These are phyloP conservation scores for Nemapogon koenigi DNA, from an alignment of 2,888 invertebrate species.

Conservation along the genomic window DNA sequence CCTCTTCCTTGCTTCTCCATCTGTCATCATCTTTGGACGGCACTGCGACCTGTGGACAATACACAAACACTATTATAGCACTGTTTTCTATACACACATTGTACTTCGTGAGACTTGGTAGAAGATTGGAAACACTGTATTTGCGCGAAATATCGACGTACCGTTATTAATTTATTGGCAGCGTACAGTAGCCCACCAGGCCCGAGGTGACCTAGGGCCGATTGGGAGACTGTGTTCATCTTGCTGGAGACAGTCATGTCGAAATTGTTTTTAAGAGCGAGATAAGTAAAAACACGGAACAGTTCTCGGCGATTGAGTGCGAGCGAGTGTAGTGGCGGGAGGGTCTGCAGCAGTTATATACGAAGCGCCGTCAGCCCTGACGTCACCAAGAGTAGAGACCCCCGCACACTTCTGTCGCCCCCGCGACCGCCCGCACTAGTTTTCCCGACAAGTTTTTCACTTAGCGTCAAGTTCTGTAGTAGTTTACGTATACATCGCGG, in stretches of 20 bases:
- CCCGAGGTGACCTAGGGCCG: slow-evolving; percentile 51
- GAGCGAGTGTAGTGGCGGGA: slow-evolving; percentile 50
- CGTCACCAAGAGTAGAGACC: slow-evolving; percentile 40
- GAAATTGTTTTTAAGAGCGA: slow-evolving; percentile 14
- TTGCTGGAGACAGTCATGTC: slow-evolving; percentile 59
- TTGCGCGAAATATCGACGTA: slow-evolving; percentile 38
- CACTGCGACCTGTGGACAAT: slow-evolving; percentile 58
- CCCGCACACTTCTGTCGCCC: slow-evolving; percentile 27
- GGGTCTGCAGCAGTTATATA: slow-evolving; percentile 47
- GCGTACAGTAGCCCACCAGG: slow-evolving; percentile 56
- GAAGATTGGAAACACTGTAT: slow-evolving; percentile 25
- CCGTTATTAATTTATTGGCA: slow-evolving; percentile 59
- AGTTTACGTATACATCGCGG: background rate
- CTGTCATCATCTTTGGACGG: slow-evolving; percentile 57
- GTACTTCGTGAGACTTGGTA: too few species aligned
- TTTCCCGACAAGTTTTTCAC: slow-evolving; percentile 28
- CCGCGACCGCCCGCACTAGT: slow-evolving; percentile 24
- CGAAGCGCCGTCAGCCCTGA: slow-evolving; percentile 53
- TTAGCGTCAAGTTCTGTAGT: background rate
- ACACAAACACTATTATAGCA: background rate
- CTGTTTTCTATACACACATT: background rate
- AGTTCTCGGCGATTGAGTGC: slow-evolving; percentile 36
- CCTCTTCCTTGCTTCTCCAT: slow-evolving; percentile 52
- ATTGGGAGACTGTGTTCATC: slow-evolving; percentile 60
- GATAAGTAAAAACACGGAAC: background rate